These are phyloP conservation scores for Limonius californicus DNA, from an alignment of 1,140 invertebrate species.

Conservation along the genomic window DNA sequence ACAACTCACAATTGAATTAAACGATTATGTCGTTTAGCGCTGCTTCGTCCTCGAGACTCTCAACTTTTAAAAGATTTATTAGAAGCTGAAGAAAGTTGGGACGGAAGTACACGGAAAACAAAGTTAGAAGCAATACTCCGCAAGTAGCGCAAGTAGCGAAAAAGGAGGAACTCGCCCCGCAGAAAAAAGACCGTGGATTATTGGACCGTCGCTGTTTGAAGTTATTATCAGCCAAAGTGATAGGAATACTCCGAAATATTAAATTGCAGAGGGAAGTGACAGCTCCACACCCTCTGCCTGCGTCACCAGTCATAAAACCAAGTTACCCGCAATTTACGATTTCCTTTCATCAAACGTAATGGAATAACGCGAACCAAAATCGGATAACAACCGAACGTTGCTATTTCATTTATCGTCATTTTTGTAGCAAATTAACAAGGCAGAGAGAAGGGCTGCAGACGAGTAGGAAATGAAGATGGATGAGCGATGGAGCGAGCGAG, in stretches of 20 bases:
- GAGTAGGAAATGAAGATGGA: conserved; percentile 24
- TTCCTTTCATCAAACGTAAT: conserved; percentile 26
- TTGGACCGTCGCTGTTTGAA: neutral
- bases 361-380: neutral
- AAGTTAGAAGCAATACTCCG: conserved; percentile 1
- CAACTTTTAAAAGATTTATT: conserved; percentile 16
- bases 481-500: conserved; percentile 6
- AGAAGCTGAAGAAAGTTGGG: conserved; percentile 15
- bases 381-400: neutral
- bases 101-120: conserved; percentile 1
- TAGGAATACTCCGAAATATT: neutral
- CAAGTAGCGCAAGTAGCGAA: neutral
- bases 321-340: conserved; percentile 19
- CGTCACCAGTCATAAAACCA: conserved; percentile 23
- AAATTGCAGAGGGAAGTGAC: neutral
- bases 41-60: conserved; percentile 22
- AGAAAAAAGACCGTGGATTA: neutral
- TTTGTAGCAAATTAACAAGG: conserved; percentile 19
- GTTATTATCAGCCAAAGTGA: neutral
- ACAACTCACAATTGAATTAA: conserved; percentile 34
- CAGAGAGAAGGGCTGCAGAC: conserved; percentile 5
- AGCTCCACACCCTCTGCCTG: conserved; percentile 1
- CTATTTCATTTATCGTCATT: conserved; percentile 21
- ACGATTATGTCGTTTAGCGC: conserved; percentile 33
- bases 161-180: too few relatives aligned